These are phyloP conservation scores for mouse (Mus musculus) DNA, from an alignment of 2,113 vertebrate genomes.

Conservation along the genomic window GRCm39 chr6:21378501-21379000, in stretches of 20 bases:
- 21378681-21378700: background rate
- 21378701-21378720: background rate
- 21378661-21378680: background rate
- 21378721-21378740: background rate
- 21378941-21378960: background rate
- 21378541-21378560: too few relatives aligned
- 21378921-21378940: background rate
- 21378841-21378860: background rate
- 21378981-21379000: background rate
- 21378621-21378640: fast-evolving
- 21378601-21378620: background rate
- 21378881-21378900: background rate
- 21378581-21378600: background rate
- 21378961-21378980: background rate
- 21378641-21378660: background rate
- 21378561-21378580: background rate
- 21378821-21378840: background rate
- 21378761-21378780: background rate
- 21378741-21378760: background rate
- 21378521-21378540: background rate
- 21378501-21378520: background rate
- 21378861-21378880: background rate
- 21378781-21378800: too few relatives aligned
- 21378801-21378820: background rate
- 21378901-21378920: background rate